Percentiles rank a stretch among this genome's conserved stretches.
These are phyloP conservation scores for Orchesellides sinensis DNA, from an alignment of 2,888 invertebrate species.

Conservation along the genomic window DNA sequence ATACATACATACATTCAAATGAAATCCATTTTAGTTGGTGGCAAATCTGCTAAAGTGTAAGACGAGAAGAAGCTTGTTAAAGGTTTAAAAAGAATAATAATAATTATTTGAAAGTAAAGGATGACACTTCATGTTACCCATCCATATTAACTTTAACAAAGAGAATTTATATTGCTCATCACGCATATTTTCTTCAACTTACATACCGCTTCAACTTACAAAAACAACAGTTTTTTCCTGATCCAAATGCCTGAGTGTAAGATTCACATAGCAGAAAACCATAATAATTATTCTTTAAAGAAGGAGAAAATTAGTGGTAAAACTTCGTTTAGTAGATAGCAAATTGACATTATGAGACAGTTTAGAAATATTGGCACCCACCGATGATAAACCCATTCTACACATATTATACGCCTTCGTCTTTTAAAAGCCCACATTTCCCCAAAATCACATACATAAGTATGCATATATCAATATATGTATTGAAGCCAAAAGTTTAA, in stretches of 20 bases:
- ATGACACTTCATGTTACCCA: slow-evolving; percentile 30
- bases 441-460: too few relatives aligned
- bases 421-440: slow-evolving; percentile 6
- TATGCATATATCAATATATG: too few relatives aligned
- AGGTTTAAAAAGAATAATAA: slow-evolving; percentile 18
- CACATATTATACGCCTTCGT: too few relatives aligned
- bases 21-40: neutral
- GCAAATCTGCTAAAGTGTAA: neutral
- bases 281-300: slow-evolving; percentile 52
- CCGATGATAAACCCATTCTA: too few relatives aligned
- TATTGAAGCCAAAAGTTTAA: too few relatives aligned
- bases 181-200: neutral
- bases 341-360: slow-evolving; percentile 56
- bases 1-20: neutral
- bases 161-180: slow-evolving; percentile 31
- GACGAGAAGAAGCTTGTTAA: slow-evolving; percentile 30
- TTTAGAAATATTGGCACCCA: neutral
- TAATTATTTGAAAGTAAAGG: slow-evolving; percentile 39
- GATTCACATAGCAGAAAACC: too few relatives aligned
- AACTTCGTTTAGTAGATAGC: slow-evolving; percentile 30
- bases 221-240: neutral
- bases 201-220: neutral
- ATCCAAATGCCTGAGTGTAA: too few relatives aligned
- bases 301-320: slow-evolving; percentile 56
- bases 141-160: neutral